Evolutionary conservation across 2,797 vertebrate species (phyloP), one percentile per base, ranked within the genome.

Genomic region (Synaphobranchus kaupii): DNA sequence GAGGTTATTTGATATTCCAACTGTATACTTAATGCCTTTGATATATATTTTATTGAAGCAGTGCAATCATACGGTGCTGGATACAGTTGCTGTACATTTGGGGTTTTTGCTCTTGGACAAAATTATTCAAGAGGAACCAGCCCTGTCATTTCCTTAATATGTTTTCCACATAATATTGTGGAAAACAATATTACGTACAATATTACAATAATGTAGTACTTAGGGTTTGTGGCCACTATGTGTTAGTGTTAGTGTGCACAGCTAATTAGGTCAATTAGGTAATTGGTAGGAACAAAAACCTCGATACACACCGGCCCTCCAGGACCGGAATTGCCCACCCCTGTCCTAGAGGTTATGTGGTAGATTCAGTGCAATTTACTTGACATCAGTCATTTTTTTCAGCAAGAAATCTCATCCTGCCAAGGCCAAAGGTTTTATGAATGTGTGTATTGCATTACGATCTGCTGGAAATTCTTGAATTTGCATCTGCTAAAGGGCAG

Each of bases 351-450:
- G 22, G 78, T 81, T 81, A 81, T n/a, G 44, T 48, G 44, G 10
- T 44, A 25, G 78, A 81, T 81, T 47, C 22, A 81, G 22, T 81
- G 39, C 44, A 50, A 81, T 50, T 48, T 81, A 48, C 31, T 48
- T 81, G 39, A 48, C 47, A 25, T 17, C 4, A 10, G 22, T 10
- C 78, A 78, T 78, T 78, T 78, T 39, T 8, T 47, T 25, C 34
- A 22, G 44, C 76, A 20, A 47, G 39, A 81, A 81, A 81, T 81
- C 78, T 50, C 20, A 25, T 50, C 47, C 47, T 81, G 78, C 47
- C 78, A 81, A 25, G 47, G 47, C 78, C 47, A 81, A 48, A 81
- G 17, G 47, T 81, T 81, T 81, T 50, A 15, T 81, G 73, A 78
- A n/a, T 5, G 20, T 48, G 47, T 6, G 20, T 10, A 48, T 44